Conservation (phyloP, 1,140 invertebrate genomes). For the Heterodera schachtii region DNA sequence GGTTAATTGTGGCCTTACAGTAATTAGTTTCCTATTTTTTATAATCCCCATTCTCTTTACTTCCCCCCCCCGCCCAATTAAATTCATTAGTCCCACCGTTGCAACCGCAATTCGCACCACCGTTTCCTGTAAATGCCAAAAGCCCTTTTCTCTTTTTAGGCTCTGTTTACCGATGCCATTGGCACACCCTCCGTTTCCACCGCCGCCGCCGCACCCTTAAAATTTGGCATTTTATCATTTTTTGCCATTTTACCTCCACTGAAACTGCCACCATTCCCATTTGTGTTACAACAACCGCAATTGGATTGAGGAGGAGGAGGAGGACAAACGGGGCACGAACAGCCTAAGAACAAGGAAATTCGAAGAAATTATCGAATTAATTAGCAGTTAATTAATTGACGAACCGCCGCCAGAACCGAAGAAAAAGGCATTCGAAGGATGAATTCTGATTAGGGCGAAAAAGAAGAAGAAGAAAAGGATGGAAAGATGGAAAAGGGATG, state of each 20-base stretch:
- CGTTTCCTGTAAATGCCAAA: neutral
- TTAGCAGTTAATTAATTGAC: neutral
- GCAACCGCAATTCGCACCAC: conserved; percentile 1
- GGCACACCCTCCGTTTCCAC: neutral
- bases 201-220: neutral
- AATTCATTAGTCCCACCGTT: neutral
- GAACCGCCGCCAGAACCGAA: conserved; percentile 1
- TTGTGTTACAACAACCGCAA: neutral
- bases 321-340: conserved; percentile 29
- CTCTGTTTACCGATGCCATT: neutral
- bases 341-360: neutral
- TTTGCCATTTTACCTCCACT: neutral
- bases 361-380: neutral
- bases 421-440: neutral
- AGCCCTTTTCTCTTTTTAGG: neutral
- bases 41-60: neutral
- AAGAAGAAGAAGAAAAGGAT: neutral
- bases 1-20: neutral
- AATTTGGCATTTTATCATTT: neutral
- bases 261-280: neutral
- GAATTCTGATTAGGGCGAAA: neutral
- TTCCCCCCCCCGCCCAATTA: neutral
- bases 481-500: neutral
- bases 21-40: too few relatives aligned
- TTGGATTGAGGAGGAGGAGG: neutral